Evolutionary conservation across 2,888 invertebrate species (phyloP), one percentile per base, ranked within the genome.

Genomic region (Apomyelois bistriatella): DNA sequence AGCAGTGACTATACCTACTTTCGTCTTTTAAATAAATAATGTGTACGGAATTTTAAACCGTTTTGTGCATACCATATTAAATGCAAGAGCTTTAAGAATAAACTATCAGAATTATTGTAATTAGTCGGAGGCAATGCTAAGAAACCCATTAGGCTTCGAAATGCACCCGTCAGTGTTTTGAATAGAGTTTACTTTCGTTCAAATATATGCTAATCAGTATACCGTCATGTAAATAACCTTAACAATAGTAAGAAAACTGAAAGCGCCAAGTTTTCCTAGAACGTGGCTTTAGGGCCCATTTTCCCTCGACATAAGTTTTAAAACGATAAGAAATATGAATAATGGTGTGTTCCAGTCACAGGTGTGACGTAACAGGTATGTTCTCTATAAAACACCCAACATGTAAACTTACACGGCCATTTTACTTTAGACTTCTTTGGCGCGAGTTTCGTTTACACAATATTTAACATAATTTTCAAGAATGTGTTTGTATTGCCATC

Each of bases 321-420:
- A 70, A 67, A 68, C 74, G 81, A 79, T 79, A 82, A 82, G 74
- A 78, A 74, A 75, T 72, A 72, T 74, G 76, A 80, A 79, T 76
- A 74, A 58, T 62, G 38, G 38, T 22, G 61, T 68, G 76, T 79
- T 74, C 79, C 73, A 76, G 69, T 74, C 68, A 76, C 79, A 79
- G 74, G 77, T 70, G 72, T 88, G 89, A 89, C 89, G 89, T 80
- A 88, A 85, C 84, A 83, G 79, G 81, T 77, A 71, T 66, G 73
- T 72, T 43, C 72, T 76, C 71, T 89, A 89, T 89, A 89, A 79
- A 88, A 84, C 80, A 76, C 77, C 72, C 76, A 64, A 69, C 74
- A 62, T 64, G 40, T 64, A 66, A 70, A 65, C 61, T 65, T 56
- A 55, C 60, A 78, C 55, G 79, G 85, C 86, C 89, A 89, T 89